Evolutionary conservation across 2,888 invertebrate genomes (phyloP), one percentile per base, ranked within the genome.

Genomic region (Pemphredon lugubris): DNA sequence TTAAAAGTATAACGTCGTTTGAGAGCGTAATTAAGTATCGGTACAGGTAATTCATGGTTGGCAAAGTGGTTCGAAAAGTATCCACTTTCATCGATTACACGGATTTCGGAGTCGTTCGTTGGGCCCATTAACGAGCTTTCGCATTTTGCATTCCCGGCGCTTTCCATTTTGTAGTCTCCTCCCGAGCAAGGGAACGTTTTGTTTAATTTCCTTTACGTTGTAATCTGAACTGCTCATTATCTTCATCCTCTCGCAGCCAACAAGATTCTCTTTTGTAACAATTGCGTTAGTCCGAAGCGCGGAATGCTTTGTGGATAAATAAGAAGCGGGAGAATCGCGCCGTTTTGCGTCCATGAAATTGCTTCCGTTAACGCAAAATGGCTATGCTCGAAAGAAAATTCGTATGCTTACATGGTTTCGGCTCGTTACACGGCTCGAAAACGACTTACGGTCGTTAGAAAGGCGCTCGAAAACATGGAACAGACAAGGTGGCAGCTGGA

Each of bases 201-300:
- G 23, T 63, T 47, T 30, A 37, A 63, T 40, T 32, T 14, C n/a
- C 13, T 16, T n/a, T 18, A n/a, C 39, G 21, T 44, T 54, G 61
- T 63, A 68, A 63, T 58, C 59, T 50, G 18, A 64, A 55, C 32
- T 58, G 37, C 32, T 70, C 45, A 53, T 65, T 55, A 59, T 48
- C 16, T 23, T 40, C n/a, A 23, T 32, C 48, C 59, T 59, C 23
- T 40, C 21, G 21, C 21, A 40, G 48, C 23, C 16, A 34, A 34
- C 9, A 34, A 50, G 34, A 18, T 34, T 50, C 18, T 34, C 34
- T 50, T 34, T 34, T 9, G 5, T 14, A 6, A 14, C 34, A 30
- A 30, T 48, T 18, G 20, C 11, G 9, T 18, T 4, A 16, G 30
- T 9, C 14, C 5, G 13, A 20, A 30, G 48, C 23, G 16, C 48